Base-by-base conservation (phyloP, 2,113 vertebrate species). In the Megaleporinus macrocephalus region DNA sequence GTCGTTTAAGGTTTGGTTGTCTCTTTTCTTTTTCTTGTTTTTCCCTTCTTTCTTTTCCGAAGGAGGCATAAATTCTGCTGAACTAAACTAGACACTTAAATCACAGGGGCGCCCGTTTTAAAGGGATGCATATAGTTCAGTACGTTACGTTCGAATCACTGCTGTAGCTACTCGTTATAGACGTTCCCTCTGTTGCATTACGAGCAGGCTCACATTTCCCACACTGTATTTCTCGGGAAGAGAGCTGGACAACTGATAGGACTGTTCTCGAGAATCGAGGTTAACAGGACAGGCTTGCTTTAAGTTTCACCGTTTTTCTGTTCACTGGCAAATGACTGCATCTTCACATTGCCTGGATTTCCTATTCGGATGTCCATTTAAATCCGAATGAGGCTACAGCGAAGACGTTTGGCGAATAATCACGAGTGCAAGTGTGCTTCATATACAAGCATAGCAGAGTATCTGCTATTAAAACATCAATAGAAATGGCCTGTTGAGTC, bases 281-380 rank as follows among this genome's bases (percentile, higher is more conserved):
- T 27, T 14, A 53, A 74, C 70, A 87, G 57, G 63, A 76, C 94
- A 90, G 93, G 94, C 93, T 95, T 95, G 94, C 94, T 95, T 95
- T 92, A 93, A 93, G 92, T 93, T 88, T 95, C 89, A 91, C 93
- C 91, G 4, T n/a, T 70, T 27, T 74, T 59, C 36, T 79, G 26
- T n/a, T 63, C 4, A 27, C 27, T 47, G 69, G 14, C 44, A 49
- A 27, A 41, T 53, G 12, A 30, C 71, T 3, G 33, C 47, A 49
- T 49, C 13, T 49, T 73, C 33, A 36, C 6, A 89, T 55, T 18
- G 47, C 49, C 63, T 18, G 22, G 20, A 3, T 78, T 11, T 36
- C 41, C 69, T 22, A n/a, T n/a, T n/a, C 30, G 36, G 33, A 76
- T 36, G 68, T 69, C 0, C 29, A 24, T 80, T 62, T 47, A 3